Percentiles rank a stretch among this genome's conserved stretches.
phyloP scores from a whole-genome alignment of 1,140 invertebrate genomes.

The Papilio aristodemus region DNA sequence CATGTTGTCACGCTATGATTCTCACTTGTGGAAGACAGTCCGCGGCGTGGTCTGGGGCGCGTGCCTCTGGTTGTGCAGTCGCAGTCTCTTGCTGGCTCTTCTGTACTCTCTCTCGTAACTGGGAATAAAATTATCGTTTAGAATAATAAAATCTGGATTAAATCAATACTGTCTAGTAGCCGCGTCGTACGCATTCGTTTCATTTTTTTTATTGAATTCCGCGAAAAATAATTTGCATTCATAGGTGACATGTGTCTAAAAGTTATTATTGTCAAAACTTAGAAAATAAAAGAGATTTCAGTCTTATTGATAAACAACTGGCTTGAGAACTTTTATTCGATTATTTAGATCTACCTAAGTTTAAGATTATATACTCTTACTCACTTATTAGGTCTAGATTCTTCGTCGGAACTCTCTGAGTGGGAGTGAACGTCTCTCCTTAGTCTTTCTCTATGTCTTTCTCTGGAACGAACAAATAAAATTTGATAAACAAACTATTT shows the following conservation, averaged over 20 bases:
- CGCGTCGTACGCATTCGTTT: no score
- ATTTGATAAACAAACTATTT: neutral
- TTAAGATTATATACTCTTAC: slow-evolving; percentile 40
- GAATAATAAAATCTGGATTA: no score
- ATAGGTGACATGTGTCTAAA: no score
- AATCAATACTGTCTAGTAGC: no score
- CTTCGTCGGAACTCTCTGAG: slow-evolving; percentile 82
- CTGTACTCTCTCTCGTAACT: slow-evolving; percentile 81
- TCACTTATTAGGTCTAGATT: slow-evolving; percentile 80
- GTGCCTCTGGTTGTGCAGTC: slow-evolving; percentile 71
- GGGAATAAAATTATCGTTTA: slow-evolving; percentile 38
- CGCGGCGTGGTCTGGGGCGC: slow-evolving; percentile 79
- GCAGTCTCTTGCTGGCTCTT: slow-evolving; percentile 77
- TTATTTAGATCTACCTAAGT: no score
- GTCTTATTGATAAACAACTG: no score
- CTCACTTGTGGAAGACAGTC: slow-evolving; percentile 85
- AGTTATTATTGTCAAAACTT: no score
- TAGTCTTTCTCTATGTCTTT: slow-evolving; percentile 80
- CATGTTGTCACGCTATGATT: no score
- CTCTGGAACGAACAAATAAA: slow-evolving; percentile 57
- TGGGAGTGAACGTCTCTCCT: slow-evolving; percentile 77
- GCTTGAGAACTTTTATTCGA: no score
- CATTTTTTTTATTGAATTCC: no score
- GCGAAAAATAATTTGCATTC: no score
- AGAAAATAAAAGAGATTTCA: no score